These are phyloP conservation scores for Megalurothrips usitatus DNA, from an alignment of 2,888 invertebrate species.

Conservation along the genomic window DNA sequence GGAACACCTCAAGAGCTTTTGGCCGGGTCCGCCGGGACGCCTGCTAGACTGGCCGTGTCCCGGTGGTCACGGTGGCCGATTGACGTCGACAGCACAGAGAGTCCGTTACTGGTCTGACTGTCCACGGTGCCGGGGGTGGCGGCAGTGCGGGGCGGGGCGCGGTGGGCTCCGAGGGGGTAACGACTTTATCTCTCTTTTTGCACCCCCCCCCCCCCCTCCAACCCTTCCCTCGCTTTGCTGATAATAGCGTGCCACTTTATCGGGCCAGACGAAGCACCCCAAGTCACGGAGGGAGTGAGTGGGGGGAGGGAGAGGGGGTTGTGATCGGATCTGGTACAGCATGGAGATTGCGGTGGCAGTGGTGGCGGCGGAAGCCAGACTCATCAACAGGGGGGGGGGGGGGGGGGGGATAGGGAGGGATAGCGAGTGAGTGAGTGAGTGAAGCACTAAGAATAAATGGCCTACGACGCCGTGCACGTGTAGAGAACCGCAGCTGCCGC, in stretches of 20 bases:
- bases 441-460: background rate
- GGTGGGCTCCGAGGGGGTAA: background rate
- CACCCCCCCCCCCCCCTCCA: no score
- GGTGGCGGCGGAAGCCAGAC: background rate
- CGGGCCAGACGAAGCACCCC: constrained; percentile 1
- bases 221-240: background rate
- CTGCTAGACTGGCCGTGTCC: no score
- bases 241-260: constrained; percentile 23
- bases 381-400: background rate
- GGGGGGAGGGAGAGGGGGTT: background rate
- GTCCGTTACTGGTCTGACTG: no score
- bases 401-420: background rate
- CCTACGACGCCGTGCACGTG: background rate
- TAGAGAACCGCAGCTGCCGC: no score
- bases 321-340: background rate
- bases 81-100: no score
- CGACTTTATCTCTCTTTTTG: constrained; percentile 1
- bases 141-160: background rate
- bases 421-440: background rate
- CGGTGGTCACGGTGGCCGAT: no score
- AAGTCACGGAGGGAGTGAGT: background rate
- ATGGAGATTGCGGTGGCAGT: no score
- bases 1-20: no score
- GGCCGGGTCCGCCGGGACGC: no score
- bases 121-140: background rate